Evolutionary conservation across 2,113 vertebrate genomes (phyloP).

Genomic region (Semnornis frantzii): DNA sequence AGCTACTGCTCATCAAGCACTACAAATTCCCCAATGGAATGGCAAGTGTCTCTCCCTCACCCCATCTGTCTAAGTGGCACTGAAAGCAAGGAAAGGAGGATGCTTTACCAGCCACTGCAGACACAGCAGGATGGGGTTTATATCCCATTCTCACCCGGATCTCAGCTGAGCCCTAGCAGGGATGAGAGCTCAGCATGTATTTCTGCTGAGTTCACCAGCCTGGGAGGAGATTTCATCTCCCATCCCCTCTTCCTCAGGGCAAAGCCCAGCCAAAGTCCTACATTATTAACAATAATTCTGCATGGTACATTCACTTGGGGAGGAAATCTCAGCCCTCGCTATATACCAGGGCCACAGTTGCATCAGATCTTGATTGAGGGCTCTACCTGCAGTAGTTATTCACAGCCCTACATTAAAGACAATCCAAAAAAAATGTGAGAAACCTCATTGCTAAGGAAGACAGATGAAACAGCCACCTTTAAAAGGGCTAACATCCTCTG

Average conservation of each 20-base stretch:
- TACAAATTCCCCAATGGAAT: background rate
- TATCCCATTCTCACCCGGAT: background rate
- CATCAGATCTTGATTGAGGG: background rate
- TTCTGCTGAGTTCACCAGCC: background rate
- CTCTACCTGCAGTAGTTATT: background rate
- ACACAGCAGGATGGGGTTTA: background rate
- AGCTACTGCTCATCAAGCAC: background rate
- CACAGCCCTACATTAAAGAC: background rate
- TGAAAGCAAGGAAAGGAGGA: background rate
- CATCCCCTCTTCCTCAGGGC: background rate
- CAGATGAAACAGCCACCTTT: background rate
- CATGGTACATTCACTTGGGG: background rate
- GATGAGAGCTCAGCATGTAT: background rate
- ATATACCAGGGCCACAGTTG: background rate
- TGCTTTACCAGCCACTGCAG: background rate
- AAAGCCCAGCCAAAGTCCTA: background rate
- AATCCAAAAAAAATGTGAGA: background rate
- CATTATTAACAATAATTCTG: background rate
- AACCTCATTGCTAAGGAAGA: background rate
- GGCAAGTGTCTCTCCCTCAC: background rate
- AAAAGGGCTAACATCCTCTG: background rate
- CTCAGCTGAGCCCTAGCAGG: background rate
- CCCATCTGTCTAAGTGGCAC: background rate
- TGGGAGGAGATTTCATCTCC: background rate
- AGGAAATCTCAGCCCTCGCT: background rate